These are phyloP conservation scores for Leuciscus waleckii DNA, from an alignment of 2,797 vertebrate genomes.

Conservation along the genomic window DNA sequence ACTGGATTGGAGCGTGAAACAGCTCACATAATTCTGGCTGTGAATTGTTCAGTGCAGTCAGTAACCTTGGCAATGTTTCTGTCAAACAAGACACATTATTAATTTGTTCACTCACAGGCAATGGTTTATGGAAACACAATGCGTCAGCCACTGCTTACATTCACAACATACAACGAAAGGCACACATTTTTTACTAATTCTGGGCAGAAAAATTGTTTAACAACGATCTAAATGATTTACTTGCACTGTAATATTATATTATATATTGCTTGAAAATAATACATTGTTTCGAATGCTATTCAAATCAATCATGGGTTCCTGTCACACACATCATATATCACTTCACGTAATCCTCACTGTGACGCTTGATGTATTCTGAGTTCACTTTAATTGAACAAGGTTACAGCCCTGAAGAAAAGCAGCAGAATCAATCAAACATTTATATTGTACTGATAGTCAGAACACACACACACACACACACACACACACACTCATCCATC, in stretches of 20 bases:
- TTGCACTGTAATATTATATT: neutral
- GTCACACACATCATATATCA: neutral
- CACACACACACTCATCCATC: neutral
- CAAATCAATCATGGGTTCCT: slow-evolving; percentile 8
- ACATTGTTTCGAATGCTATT: neutral
- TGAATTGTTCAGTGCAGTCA: neutral
- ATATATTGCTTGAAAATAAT: neutral
- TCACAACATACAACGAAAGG: neutral
- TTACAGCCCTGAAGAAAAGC: slow-evolving; percentile 5
- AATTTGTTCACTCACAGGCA: neutral
- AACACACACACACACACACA: neutral
- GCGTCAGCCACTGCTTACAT: neutral
- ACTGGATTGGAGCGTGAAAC: neutral
- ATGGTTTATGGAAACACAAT: slow-evolving; percentile 13
- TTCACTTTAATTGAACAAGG: slow-evolving; percentile 26
- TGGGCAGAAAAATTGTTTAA: neutral
- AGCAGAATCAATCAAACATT: slow-evolving; percentile 13
- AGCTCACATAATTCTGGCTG: neutral
- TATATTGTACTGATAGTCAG: slow-evolving; percentile 11
- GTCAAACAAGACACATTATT: slow-evolving; percentile 4
- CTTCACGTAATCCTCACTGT: neutral
- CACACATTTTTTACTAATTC: neutral
- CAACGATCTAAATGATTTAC: too few relatives aligned
- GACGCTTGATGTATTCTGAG: neutral
- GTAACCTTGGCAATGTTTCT: slow-evolving; percentile 22